phyloP scores from a whole-genome alignment of 2,797 vertebrate species.

The Pseudocheirus occidentalis region DNA sequence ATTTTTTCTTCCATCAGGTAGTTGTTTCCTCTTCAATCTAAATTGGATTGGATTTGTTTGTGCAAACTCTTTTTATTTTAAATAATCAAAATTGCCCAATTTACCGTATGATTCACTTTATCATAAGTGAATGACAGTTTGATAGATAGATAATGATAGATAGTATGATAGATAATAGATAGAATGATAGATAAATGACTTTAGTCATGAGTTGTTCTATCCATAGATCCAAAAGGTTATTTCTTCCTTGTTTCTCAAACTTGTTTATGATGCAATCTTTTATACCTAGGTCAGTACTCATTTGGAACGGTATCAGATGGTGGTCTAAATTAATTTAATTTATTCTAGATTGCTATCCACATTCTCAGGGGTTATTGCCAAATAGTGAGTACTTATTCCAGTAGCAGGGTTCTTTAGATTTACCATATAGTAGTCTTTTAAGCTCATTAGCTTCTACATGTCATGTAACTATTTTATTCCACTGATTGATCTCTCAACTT shows the following conservation, averaged over 20 bases:
- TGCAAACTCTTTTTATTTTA: neutral
- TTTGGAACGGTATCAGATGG: neutral
- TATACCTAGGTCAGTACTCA: neutral
- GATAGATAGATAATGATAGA: no score
- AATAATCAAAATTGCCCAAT: neutral
- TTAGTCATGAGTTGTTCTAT: neutral
- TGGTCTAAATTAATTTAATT: neutral
- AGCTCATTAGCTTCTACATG: no score
- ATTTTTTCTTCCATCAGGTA: neutral
- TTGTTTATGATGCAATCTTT: neutral
- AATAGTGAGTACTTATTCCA: neutral
- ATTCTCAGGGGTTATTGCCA: neutral
- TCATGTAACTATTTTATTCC: no score
- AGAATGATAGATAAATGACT: no score
- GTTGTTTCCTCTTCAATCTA: neutral
- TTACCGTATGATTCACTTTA: neutral
- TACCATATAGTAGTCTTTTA: neutral
- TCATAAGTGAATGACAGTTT: no score
- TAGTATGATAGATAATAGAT: no score
- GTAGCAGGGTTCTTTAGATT: neutral
- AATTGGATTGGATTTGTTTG: neutral
- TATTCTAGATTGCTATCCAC: neutral
- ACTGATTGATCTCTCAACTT: neutral
- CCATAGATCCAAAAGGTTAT: neutral
- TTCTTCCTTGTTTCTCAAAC: neutral